Evolutionary conservation across 2,113 vertebrate genomes (phyloP).

Genomic region (Taurulus bubalis): DNA sequence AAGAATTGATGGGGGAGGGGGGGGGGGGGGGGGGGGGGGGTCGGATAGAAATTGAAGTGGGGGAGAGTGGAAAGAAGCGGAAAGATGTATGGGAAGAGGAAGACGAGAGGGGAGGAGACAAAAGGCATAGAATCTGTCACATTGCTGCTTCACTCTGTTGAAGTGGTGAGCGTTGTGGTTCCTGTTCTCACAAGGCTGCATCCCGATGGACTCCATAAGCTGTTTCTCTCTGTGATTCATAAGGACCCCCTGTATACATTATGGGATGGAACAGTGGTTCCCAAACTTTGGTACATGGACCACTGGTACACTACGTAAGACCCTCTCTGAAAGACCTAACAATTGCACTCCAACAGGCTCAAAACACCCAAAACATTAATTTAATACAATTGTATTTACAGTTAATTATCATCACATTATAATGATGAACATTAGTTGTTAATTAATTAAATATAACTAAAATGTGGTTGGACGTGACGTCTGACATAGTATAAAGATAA

Average conservation of each 20-base stretch:
- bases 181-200: neutral
- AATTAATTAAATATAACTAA: neutral
- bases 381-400: neutral
- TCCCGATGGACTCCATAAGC: neutral
- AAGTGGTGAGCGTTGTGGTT: neutral
- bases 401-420: neutral
- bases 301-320: neutral
- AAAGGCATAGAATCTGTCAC: neutral
- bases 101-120: neutral
- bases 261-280: neutral
- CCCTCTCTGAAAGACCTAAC: neutral
- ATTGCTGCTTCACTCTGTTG: neutral
- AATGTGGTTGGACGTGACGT: neutral
- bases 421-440: neutral
- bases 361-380: neutral
- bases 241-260: neutral
- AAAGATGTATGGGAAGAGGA: neutral
- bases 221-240: neutral
- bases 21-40: neutral
- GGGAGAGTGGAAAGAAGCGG: neutral
- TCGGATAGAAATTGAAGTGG: neutral
- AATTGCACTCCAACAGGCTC: neutral
- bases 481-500: neutral
- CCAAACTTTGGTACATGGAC: too few species aligned
- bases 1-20: neutral